phyloP scores from a whole-genome alignment of 2,888 invertebrate genomes.

The Melitaea athalia region DNA sequence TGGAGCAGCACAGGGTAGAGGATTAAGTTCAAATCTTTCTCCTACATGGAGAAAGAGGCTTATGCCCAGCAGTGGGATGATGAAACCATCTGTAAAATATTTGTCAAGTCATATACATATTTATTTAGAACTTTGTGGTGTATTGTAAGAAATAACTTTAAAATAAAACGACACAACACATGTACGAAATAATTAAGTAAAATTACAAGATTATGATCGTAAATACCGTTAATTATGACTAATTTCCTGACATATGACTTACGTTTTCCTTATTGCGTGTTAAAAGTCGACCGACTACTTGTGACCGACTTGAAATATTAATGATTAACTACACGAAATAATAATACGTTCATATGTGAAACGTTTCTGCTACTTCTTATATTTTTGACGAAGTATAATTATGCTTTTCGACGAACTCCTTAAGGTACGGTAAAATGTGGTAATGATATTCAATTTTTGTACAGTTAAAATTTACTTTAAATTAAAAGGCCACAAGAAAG shows the following conservation, averaged over 20 bases:
- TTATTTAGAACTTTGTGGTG: background rate
- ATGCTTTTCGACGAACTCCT: background rate
- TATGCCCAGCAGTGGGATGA: too few relatives aligned
- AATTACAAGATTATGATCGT: slow-evolving; percentile 5
- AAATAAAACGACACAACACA: slow-evolving; percentile 2
- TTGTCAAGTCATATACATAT: background rate
- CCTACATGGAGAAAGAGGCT: too few relatives aligned
- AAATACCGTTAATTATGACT: slow-evolving; percentile 5
- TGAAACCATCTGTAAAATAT: background rate
- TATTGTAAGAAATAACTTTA: background rate
- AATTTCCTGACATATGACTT: slow-evolving; percentile 9
- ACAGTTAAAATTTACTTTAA: too few relatives aligned
- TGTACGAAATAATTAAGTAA: background rate
- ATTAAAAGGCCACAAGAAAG: background rate
- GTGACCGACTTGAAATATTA: background rate
- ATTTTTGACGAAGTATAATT: background rate
- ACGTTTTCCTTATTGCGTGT: slow-evolving; percentile 9
- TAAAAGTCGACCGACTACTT: background rate
- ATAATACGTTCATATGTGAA: background rate
- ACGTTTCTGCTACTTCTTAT: background rate
- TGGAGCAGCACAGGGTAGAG: too few relatives aligned
- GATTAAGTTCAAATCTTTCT: too few relatives aligned
- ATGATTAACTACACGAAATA: slow-evolving; percentile 4
- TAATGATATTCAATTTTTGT: too few relatives aligned
- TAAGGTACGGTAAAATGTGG: too few relatives aligned